These are phyloP conservation scores for Macroteleia sp. DNA, from an alignment of 2,888 invertebrate species.

Conservation along the genomic window DNA sequence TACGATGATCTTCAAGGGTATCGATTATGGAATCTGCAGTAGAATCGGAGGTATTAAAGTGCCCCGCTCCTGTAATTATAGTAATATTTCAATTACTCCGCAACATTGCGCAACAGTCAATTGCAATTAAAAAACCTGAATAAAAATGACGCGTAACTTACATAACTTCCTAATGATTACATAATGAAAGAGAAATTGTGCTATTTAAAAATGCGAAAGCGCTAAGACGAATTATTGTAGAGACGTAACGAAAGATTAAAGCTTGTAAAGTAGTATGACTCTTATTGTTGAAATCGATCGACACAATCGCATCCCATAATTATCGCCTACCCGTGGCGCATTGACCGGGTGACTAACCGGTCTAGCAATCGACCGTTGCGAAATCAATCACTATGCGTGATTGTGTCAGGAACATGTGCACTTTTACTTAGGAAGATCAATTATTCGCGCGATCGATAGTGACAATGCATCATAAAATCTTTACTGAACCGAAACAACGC, in stretches of 20 bases:
- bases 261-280: too few species aligned
- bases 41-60: conserved; percentile 13
- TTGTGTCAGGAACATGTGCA: conserved; percentile 70
- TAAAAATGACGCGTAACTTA: conserved; percentile 43
- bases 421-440: conserved; percentile 70
- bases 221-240: conserved; percentile 52
- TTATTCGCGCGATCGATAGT: conserved; percentile 69
- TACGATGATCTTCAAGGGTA: conserved; percentile 26
- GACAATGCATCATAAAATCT: conserved; percentile 38
- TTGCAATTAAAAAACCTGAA: conserved; percentile 42
- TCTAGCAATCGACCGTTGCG: conserved; percentile 75
- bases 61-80: conserved; percentile 13
- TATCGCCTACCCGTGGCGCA: conserved; percentile 58
- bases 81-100: conserved; percentile 43
- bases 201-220: conserved; percentile 41
- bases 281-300: conserved; percentile 29
- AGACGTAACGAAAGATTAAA: conserved; percentile 48
- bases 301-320: conserved; percentile 52
- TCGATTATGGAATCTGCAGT: conserved; percentile 11
- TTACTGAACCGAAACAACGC: background rate
- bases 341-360: conserved; percentile 77
- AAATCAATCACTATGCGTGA: conserved; percentile 73
- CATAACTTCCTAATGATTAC: conserved; percentile 35
- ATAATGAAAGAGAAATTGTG: conserved; percentile 53
- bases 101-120: conserved; percentile 25